phyloP scores from a whole-genome alignment of 2,113 vertebrate genomes.

The Stomatorhinus ivindoensis region DNA sequence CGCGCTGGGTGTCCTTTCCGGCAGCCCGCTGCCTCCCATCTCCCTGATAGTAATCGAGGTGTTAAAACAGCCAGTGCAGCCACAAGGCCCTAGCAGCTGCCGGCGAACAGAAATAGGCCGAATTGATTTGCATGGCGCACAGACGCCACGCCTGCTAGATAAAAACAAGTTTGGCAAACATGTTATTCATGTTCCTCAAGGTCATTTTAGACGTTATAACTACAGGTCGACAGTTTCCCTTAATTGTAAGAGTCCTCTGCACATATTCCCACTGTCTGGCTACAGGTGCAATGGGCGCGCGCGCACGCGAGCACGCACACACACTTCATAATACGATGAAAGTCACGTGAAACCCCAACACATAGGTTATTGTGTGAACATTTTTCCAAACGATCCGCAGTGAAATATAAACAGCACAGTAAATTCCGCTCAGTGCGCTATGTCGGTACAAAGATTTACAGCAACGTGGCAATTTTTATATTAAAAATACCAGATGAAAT shows the following conservation, averaged over 20 bases:
- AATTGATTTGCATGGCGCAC: neutral
- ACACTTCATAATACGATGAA: neutral
- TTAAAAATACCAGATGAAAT: neutral
- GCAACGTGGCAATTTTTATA: neutral
- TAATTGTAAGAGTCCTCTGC: neutral
- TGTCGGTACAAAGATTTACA: neutral
- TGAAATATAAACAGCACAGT: neutral
- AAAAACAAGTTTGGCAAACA: neutral
- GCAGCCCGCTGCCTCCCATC: neutral
- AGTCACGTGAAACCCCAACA: neutral
- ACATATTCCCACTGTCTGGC: neutral
- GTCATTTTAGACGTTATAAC: neutral
- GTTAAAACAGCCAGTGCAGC: neutral
- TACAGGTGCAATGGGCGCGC: neutral
- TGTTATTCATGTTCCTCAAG: neutral
- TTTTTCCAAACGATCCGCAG: neutral
- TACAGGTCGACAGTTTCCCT: neutral
- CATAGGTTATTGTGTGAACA: neutral
- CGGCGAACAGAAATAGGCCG: neutral
- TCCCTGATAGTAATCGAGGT: neutral
- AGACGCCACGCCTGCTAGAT: neutral
- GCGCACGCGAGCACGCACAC: neutral
- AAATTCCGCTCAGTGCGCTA: neutral
- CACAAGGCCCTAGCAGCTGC: neutral
- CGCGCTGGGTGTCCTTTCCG: neutral